Evolutionary conservation across 1,140 invertebrate species (phyloP), one percentile per base, ranked within the genome.

Genomic region (Drosophila elegans): DNA sequence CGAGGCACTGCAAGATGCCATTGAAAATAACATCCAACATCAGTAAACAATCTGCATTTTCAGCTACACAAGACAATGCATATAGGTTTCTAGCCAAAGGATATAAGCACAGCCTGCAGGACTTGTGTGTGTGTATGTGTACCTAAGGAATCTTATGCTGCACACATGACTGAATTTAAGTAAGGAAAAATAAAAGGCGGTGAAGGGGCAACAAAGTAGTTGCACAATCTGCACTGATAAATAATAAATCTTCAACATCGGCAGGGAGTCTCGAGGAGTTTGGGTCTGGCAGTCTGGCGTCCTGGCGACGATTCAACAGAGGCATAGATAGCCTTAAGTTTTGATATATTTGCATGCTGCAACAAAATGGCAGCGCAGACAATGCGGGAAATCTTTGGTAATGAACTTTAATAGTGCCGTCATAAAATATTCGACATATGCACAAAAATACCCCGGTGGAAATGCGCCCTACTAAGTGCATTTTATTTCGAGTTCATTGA

Each of bases 171-270:
- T 78, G 79, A 56, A 12, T 42, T 27, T 39, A 27, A 16, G 48
- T n/a, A 51, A 32, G 13, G 48, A 10, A 21, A 34, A 9, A 46
- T 21, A 21, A 39, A 42, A 56, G 48, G 29, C 49, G 42, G 46
- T 29, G 29, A 41, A 49, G 39, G 55, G 51, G 74, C 63, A 75
- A 36, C 63, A 64, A 68, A 74, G 75, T 73, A 72, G 76, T 71
- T 77, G 81, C 77, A 69, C 75, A 85, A 80, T 85, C 81, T 85
- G 81, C 81, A 78, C 81, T 85, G 81, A 85, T 85, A 85, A 85
- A 85, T 85, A 85, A 85, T 85, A 85, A 85, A 85, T 85, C 77
- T 80, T 64, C 44, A 53, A 39, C 77, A 85, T 85, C 67, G 72
- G 68, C 71, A 73, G 69, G 66, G 56, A 75, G 74, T 74, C 59